Percentiles rank a stretch among this genome's conserved stretches.
Conservation (phyloP, 2,113 vertebrate genomes). For the Electrona antarctica region DNA sequence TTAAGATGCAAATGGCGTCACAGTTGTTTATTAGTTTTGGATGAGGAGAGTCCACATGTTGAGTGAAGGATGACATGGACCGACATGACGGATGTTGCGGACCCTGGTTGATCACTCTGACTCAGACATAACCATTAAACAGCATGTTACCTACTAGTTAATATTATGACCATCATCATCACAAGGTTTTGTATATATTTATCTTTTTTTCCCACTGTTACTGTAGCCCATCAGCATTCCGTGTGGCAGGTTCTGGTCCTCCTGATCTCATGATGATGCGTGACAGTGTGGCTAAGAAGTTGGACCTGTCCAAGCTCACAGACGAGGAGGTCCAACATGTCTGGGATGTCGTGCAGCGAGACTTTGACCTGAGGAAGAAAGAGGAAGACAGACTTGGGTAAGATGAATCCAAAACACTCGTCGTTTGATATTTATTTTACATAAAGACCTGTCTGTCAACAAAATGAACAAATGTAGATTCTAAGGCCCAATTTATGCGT, state of each 20-base stretch:
- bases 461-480: neutral
- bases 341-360: constrained; percentile 91
- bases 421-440: too few species aligned
- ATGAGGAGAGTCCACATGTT: too few species aligned
- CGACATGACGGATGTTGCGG: too few species aligned
- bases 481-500: neutral
- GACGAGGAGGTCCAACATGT: constrained; percentile 92
- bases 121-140: too few species aligned
- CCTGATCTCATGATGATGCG: constrained; percentile 39
- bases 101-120: too few species aligned
- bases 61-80: too few species aligned
- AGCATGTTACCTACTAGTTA: too few species aligned
- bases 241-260: neutral
- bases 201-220: neutral
- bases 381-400: constrained; percentile 91
- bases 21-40: too few species aligned
- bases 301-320: constrained; percentile 92
- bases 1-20: too few species aligned
- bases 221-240: neutral
- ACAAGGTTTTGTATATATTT: neutral
- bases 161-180: too few species aligned
- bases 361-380: constrained; percentile 88
- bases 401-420: constrained; percentile 41
- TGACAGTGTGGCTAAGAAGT: constrained; percentile 79
- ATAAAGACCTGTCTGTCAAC: too few species aligned